Base-by-base conservation (phyloP, 2,113 vertebrate species). In the Murina feae region DNA sequence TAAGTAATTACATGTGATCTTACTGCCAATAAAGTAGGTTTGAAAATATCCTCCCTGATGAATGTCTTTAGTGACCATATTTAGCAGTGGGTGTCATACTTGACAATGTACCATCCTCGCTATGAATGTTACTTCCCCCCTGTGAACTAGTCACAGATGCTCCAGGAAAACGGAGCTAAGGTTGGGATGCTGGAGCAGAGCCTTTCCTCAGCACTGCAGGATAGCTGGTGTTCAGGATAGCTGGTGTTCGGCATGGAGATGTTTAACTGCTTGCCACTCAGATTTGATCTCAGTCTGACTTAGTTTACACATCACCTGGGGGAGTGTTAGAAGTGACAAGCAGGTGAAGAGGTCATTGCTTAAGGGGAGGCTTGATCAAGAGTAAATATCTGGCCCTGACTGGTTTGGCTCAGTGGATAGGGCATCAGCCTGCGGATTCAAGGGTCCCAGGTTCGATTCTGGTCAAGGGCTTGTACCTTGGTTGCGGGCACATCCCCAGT, bases 191-290 rank as follows among this genome's bases (percentile, higher is more conserved):
- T 0, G 1, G 35, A 63, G 63, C 28, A 4, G 16, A 28, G 35
- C 10, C 30, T 35, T 72, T 55, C 55, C 44, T 35, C 10, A 21
- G 37, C 32, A 5, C 10, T 12, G 30, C 49, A 5, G 30, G 37
- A 1, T 9, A 9, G 30, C 13, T 0, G 65, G 14, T 5, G 13
- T 6, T 12, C 0, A 5, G 30, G 37, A 1, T 9, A 9, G 30
- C 13, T 0, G 65, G 14, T 5, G 13, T 6, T 12, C 0, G 7
- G 18, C 16, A 9, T 21, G 6, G 58, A 2, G 39, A 2, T 9
- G 5, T 84, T 20, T 18, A 10, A 17, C 42, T 65, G 21, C 30
- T 16, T 5, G 9, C 16, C 16, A 1, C 49, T 49, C 20, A 30
- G 44, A 3, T 13, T 55, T 17, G 7, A 25, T 4, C 66, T 37